Evolutionary conservation across 2,888 invertebrate species (phyloP).

Genomic region (Aricia artaxerxes): DNA sequence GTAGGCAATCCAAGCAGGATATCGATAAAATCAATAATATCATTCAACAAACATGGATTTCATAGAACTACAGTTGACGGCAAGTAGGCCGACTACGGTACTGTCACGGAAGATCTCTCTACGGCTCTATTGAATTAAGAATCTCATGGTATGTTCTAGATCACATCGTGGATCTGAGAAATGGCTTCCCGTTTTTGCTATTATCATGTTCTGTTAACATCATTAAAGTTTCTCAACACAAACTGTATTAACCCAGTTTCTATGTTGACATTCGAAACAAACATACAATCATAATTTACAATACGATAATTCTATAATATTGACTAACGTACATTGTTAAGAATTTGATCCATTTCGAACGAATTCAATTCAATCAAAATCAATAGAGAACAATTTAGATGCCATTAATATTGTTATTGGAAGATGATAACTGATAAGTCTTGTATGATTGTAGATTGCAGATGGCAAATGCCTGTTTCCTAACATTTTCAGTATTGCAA

Average conservation of each 20-base stretch:
- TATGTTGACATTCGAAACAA: slow-evolving; percentile 41
- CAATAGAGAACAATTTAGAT: background rate
- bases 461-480: no score
- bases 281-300: background rate
- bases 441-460: no score
- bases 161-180: slow-evolving; percentile 67
- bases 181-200: slow-evolving; percentile 61
- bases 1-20: background rate
- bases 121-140: slow-evolving; percentile 58
- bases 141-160: slow-evolving; percentile 60
- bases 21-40: background rate
- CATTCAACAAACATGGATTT: background rate
- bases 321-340: background rate
- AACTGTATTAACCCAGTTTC: slow-evolving; percentile 59
- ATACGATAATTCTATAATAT: slow-evolving; percentile 9
- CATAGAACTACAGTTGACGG: background rate
- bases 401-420: no score
- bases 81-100: slow-evolving; percentile 62
- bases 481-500: no score
- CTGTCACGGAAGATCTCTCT: slow-evolving; percentile 39
- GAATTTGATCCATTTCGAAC: background rate
- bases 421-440: no score
- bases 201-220: slow-evolving; percentile 55
- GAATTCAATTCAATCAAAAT: background rate
- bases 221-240: slow-evolving; percentile 62